Evolutionary conservation across 64 coral and sea anemone genomes (phyloP).

Genomic region (Montipora cactus): DNA sequence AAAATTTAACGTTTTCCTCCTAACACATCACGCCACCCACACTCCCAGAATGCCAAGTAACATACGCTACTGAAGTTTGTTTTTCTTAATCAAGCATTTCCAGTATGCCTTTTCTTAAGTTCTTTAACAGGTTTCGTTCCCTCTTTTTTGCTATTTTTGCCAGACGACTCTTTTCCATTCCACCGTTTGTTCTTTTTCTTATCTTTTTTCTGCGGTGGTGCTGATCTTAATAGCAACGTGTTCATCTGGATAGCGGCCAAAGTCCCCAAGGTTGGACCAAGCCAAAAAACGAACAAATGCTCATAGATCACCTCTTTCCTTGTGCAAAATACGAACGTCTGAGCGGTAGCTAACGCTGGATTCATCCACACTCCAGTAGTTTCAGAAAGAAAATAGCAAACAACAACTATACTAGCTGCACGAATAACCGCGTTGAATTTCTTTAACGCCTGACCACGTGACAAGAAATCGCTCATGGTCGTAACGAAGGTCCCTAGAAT

Average conservation of each 20-base stretch:
- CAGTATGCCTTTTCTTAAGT: conserved; percentile 13
- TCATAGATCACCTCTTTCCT: conserved; percentile 67
- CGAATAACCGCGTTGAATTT: conserved; percentile 81
- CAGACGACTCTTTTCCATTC: conserved; percentile 45
- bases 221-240: conserved; percentile 33
- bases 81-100: conserved; percentile 4
- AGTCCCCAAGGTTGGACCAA: conserved; percentile 80
- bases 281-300: conserved; percentile 90
- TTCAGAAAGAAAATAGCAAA: conserved; percentile 74
- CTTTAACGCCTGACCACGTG: conserved; percentile 45
- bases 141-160: conserved; percentile 28
- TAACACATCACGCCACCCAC: too few species aligned
- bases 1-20: too few species aligned
- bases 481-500: conserved; percentile 71
- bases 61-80: too few species aligned
- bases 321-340: conserved; percentile 66
- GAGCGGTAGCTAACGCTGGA: conserved; percentile 83
- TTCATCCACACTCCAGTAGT: conserved; percentile 95
- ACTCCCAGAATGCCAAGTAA: too few species aligned
- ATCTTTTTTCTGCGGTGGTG: conserved; percentile 29
- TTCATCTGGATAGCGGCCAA: conserved; percentile 70
- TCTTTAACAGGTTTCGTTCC: neutral
- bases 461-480: conserved; percentile 72
- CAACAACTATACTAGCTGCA: conserved; percentile 45
- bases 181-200: conserved; percentile 47